Percentiles rank a stretch among this genome's conserved stretches.
phyloP scores from a whole-genome alignment of 1,140 invertebrate species.

The Zaprionus ghesquierei region DNA sequence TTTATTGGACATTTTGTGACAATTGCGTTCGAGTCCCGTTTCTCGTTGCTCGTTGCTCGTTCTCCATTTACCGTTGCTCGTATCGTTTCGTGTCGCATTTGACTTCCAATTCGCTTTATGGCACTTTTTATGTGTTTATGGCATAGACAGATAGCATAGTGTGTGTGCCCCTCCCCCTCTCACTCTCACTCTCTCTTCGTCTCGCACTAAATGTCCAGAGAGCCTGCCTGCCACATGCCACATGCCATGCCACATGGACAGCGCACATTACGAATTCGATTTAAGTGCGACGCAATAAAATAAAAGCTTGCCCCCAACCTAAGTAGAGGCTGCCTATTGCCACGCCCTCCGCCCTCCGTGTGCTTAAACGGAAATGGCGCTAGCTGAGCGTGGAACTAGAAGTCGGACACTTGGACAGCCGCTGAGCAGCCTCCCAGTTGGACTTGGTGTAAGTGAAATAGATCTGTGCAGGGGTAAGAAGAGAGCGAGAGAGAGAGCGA shows the following conservation, averaged over 20 bases:
- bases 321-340: background rate
- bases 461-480: background rate
- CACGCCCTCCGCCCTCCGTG: background rate
- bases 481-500: too few relatives aligned
- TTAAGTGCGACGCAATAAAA: slow-evolving; percentile 74
- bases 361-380: slow-evolving; percentile 29
- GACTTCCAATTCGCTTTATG: slow-evolving; percentile 80
- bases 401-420: background rate
- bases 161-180: background rate
- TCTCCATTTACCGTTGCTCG: background rate
- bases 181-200: background rate
- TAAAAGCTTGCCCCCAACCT: slow-evolving; percentile 49
- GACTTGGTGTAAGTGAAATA: background rate
- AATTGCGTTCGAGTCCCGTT: slow-evolving; percentile 43
- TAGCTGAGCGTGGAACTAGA: background rate
- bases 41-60: background rate
- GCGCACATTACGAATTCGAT: slow-evolving; percentile 67
- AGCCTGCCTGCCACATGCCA: slow-evolving; percentile 8
- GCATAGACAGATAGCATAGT: slow-evolving; percentile 61
- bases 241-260: slow-evolving; percentile 11
- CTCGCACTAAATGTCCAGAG: slow-evolving; percentile 22
- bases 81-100: slow-evolving; percentile 54
- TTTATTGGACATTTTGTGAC: slow-evolving; percentile 73
- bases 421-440: background rate
- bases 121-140: slow-evolving; percentile 75